Conservation (phyloP, 1,140 invertebrate species). For the Philopotamus ludificatus region DNA sequence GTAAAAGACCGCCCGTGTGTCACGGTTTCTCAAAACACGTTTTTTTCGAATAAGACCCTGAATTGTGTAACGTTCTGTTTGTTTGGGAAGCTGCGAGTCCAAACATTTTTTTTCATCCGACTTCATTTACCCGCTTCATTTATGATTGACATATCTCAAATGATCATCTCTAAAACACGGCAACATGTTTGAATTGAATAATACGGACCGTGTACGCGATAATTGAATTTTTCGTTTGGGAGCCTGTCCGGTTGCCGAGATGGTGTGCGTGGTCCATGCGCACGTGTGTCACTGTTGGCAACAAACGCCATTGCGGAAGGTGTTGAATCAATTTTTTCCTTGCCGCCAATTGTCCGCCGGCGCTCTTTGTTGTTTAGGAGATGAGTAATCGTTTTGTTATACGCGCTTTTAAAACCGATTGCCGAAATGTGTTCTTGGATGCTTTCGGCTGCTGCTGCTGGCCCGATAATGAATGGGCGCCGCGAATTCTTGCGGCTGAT, state of each 20-base stretch:
- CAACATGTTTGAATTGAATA: constrained; percentile 39
- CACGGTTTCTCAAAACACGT: too few relatives aligned
- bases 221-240: constrained; percentile 39
- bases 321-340: not conserved
- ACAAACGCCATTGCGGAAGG: not conserved
- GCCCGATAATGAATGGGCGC: not conserved
- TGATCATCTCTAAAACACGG: constrained; percentile 39
- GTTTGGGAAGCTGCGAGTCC: not conserved
- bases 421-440: not conserved
- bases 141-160: constrained; percentile 42
- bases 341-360: not conserved
- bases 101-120: not conserved
- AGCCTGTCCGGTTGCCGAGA: not conserved
- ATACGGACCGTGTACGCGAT: constrained; percentile 33
- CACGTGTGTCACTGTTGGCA: too few relatives aligned
- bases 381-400: not conserved
- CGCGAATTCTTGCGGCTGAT: not conserved
- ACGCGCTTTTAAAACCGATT: not conserved
- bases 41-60: too few relatives aligned
- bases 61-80: too few relatives aligned
- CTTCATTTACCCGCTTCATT: constrained; percentile 21
- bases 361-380: too few relatives aligned
- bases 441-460: too few relatives aligned
- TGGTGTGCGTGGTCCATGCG: not conserved
- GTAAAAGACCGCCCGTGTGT: too few relatives aligned